Evolutionary conservation across 2,797 vertebrate genomes (phyloP).

Genomic region (Iguana delicatissima): DNA sequence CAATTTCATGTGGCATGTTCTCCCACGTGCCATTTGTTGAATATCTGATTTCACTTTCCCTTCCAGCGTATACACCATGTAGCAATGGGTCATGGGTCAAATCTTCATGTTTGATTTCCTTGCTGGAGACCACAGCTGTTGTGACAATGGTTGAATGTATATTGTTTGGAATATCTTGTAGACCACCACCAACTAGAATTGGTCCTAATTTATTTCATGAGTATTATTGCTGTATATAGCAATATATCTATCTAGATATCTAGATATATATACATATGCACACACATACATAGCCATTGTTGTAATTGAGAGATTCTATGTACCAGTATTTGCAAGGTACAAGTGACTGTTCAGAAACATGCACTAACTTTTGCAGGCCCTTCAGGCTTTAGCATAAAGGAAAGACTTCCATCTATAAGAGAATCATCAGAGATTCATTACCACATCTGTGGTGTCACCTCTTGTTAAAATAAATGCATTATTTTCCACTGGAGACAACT

Average conservation of each 20-base stretch:
- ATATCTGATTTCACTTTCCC: conserved; percentile 49
- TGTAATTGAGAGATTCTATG: neutral
- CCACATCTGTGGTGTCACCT: neutral
- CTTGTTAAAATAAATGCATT: neutral
- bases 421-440: neutral
- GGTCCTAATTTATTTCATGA: neutral
- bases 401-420: neutral
- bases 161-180: conserved; percentile 40
- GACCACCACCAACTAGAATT: conserved; percentile 10
- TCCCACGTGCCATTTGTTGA: conserved; percentile 31
- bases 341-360: neutral
- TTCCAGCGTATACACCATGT: conserved; percentile 52
- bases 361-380: neutral
- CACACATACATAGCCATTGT: neutral
- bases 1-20: neutral
- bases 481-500: neutral
- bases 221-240: neutral
- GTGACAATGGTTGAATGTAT: conserved; percentile 68
- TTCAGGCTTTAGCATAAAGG: neutral
- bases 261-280: no score
- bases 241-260: no score
- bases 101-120: conserved; percentile 53
- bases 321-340: neutral
- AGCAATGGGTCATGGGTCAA: conserved; percentile 46
- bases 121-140: conserved; percentile 63